These are phyloP conservation scores for Diachasma alloeum DNA, from an alignment of 1,140 invertebrate genomes.

Conservation along the genomic window DNA sequence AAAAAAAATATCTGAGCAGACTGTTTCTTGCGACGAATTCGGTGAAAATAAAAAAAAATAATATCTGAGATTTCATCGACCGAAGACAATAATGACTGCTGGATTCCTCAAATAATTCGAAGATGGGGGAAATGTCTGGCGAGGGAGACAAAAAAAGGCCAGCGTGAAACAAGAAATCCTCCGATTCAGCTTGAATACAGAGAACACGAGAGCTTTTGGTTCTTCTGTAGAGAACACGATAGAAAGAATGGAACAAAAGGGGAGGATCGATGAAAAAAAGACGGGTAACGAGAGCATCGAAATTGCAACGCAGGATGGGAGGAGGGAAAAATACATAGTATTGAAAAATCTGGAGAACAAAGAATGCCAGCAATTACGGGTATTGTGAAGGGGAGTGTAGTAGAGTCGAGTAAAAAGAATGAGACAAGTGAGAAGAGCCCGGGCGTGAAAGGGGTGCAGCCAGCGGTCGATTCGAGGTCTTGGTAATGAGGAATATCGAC, in stretches of 20 bases:
- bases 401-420: background rate
- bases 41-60: no score
- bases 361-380: background rate
- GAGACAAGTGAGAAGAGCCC: background rate
- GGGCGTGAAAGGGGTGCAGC: background rate
- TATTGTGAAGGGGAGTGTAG: background rate
- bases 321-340: background rate
- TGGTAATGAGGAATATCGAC: background rate
- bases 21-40: no score
- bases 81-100: no score
- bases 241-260: background rate
- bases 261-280: background rate
- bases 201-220: background rate
- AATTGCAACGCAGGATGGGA: background rate
- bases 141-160: background rate
- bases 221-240: background rate
- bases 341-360: conserved; percentile 6
- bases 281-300: background rate
- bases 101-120: background rate
- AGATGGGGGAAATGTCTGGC: background rate
- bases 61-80: no score
- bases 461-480: background rate
- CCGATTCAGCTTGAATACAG: background rate
- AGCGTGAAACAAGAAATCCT: background rate
- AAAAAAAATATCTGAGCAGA: no score